Evolutionary conservation across 2,888 invertebrate species (phyloP).

Genomic region (Hydraecia micacea): DNA sequence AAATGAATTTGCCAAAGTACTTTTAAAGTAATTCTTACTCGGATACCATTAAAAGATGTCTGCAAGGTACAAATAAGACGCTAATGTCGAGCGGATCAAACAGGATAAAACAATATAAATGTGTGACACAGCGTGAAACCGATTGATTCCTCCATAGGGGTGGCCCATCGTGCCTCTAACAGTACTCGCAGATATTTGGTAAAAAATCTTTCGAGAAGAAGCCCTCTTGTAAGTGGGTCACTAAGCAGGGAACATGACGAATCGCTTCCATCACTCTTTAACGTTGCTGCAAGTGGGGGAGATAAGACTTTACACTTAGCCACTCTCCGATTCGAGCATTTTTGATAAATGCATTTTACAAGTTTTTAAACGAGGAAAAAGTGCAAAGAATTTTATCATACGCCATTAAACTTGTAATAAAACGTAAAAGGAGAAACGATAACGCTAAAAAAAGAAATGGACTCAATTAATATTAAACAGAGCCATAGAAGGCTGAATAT

Average conservation of each 20-base stretch:
- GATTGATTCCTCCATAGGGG: slow-evolving; percentile 80
- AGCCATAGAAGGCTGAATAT: slow-evolving; percentile 80
- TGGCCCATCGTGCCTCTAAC: slow-evolving; percentile 69
- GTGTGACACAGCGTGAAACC: slow-evolving; percentile 75
- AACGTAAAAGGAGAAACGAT: slow-evolving; percentile 54
- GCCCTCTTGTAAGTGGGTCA: slow-evolving; percentile 82
- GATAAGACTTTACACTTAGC: slow-evolving; percentile 82
- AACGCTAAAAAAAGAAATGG: slow-evolving; percentile 58
- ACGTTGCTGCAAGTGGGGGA: slow-evolving; percentile 75
- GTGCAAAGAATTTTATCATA: slow-evolving; percentile 48
- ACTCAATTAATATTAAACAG: slow-evolving; percentile 76
- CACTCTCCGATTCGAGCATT: slow-evolving; percentile 69
- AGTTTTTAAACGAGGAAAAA: slow-evolving; percentile 55
- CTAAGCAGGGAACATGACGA: slow-evolving; percentile 84
- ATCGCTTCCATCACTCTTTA: slow-evolving; percentile 85
- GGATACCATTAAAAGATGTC: slow-evolving; percentile 9
- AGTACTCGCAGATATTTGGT: slow-evolving; percentile 73
- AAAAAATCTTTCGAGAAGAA: slow-evolving; percentile 73
- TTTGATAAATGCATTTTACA: slow-evolving; percentile 75
- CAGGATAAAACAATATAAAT: slow-evolving; percentile 77
- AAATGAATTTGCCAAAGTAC: slow-evolving; percentile 44
- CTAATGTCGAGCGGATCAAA: slow-evolving; percentile 68
- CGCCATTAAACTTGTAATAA: slow-evolving; percentile 41
- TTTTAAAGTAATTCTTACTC: slow-evolving; percentile 33
- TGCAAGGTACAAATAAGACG: slow-evolving; percentile 26